Evolutionary conservation across 2,113 vertebrate species (phyloP).

Genomic region (Psophia crepitans): DNA sequence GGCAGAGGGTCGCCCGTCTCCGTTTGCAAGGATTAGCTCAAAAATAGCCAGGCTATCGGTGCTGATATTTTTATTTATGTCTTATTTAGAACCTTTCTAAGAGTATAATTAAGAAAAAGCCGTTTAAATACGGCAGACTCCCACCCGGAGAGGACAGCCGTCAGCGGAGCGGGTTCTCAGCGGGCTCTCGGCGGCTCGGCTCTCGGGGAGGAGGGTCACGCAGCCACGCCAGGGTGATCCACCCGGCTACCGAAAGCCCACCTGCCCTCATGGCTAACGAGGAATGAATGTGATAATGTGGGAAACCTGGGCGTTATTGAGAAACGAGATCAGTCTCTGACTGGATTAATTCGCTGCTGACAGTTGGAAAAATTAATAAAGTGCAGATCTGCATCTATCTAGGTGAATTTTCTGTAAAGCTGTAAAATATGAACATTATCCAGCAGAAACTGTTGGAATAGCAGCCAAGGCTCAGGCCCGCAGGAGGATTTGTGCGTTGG

Average conservation of each 20-base stretch:
- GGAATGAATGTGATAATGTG: background rate
- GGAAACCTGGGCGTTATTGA: background rate
- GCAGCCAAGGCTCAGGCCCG: background rate
- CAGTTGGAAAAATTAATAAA: background rate
- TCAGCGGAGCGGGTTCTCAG: rapidly evolving
- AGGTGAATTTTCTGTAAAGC: background rate
- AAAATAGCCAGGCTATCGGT: background rate
- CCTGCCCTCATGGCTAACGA: background rate
- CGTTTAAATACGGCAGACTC: background rate
- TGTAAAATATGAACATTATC: background rate
- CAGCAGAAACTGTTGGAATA: background rate
- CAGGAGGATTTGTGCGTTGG: background rate
- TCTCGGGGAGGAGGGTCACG: background rate
- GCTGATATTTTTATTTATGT: background rate
- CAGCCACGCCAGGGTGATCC: rapidly evolving
- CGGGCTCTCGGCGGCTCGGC: rapidly evolving
- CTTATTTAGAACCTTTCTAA: background rate
- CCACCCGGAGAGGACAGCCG: rapidly evolving
- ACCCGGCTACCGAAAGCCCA: background rate
- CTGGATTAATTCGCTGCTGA: background rate
- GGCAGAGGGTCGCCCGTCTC: too few relatives aligned
- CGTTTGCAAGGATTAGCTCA: background rate
- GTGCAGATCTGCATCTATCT: background rate
- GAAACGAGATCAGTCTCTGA: background rate
- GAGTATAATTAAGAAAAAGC: background rate